These are phyloP conservation scores for Chloroceryle amazona DNA, from an alignment of 2,797 vertebrate genomes.

Conservation along the genomic window DNA sequence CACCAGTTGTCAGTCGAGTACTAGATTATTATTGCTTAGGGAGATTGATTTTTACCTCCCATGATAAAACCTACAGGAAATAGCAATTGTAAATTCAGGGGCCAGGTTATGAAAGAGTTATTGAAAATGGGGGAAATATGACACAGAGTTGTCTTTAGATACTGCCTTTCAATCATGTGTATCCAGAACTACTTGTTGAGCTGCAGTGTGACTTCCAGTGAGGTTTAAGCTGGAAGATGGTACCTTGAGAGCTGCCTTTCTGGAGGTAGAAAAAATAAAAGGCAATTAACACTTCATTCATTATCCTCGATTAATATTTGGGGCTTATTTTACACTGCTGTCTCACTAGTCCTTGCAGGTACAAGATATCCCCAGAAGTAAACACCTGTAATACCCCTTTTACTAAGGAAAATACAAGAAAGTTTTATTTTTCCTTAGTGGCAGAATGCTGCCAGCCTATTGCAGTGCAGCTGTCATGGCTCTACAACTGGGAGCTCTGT, in stretches of 20 bases:
- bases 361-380: not conserved
- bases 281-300: not conserved
- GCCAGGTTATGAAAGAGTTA: not conserved
- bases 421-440: not conserved
- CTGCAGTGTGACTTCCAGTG: not conserved
- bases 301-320: not conserved
- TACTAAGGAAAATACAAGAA: not conserved
- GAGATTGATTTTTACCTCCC: not conserved
- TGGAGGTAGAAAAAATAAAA: not conserved
- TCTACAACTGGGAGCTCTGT: not conserved
- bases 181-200: not conserved
- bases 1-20: not conserved
- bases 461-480: not conserved
- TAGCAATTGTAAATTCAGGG: not conserved
- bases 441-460: not conserved
- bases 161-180: not conserved
- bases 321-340: not conserved
- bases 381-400: not conserved
- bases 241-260: not conserved
- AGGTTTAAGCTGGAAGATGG: not conserved
- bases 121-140: not conserved
- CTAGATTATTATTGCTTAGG: not conserved
- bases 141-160: not conserved
- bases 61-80: not conserved
- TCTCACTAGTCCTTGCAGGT: not conserved